Evolutionary conservation across 2,888 invertebrate species (phyloP).

Genomic region (Cerceris rybyensis): DNA sequence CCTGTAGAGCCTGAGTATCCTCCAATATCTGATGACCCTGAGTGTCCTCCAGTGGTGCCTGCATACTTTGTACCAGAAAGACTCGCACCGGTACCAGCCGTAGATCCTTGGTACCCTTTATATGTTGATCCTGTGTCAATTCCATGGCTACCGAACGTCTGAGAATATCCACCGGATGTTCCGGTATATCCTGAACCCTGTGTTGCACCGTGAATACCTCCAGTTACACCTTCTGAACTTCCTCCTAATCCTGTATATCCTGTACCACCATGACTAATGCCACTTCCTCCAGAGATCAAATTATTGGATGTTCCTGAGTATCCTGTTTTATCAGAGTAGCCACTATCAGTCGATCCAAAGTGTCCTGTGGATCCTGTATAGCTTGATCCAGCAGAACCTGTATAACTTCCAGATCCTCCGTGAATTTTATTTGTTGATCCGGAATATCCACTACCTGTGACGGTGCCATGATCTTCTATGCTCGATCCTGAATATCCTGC

Average conservation of each 20-base stretch:
- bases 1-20: constrained; percentile 26
- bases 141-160: not conserved
- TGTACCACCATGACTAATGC: constrained; percentile 22
- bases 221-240: not conserved
- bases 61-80: too few relatives aligned
- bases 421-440: constrained; percentile 14
- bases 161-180: not conserved
- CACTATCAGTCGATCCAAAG: constrained; percentile 17
- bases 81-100: too few relatives aligned
- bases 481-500: constrained; percentile 29
- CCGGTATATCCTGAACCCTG: not conserved
- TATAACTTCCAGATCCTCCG: constrained; percentile 4
- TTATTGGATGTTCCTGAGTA: constrained; percentile 11
- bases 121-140: too few relatives aligned
- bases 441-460: constrained; percentile 5
- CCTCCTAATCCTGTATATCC: constrained; percentile 21
- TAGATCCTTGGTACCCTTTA: too few relatives aligned
- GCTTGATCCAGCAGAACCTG: constrained; percentile 5
- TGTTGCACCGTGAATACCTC: not conserved
- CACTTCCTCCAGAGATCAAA: constrained; percentile 9
- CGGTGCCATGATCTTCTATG: not conserved
- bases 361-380: constrained; percentile 25
- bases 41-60: not conserved
- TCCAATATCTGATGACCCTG: not conserved
- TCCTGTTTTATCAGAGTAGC: constrained; percentile 15